Evolutionary conservation across 2,888 invertebrate species (phyloP), one percentile per base, ranked within the genome.

Genomic region (Torymus auratus): DNA sequence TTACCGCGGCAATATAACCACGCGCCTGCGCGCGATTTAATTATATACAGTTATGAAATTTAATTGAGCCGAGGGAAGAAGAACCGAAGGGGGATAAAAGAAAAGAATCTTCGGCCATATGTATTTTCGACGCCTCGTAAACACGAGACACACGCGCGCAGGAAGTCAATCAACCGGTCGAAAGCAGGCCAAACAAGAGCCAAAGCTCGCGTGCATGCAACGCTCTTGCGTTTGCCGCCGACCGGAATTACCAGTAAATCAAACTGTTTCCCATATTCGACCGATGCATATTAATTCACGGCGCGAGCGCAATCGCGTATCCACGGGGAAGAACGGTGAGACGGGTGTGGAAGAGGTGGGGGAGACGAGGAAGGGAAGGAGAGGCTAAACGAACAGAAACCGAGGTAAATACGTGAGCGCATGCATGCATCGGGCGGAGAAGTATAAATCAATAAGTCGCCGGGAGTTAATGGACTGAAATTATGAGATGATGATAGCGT

Each of bases 221-320:
- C 28, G 28, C 28, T 28, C 28, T 3, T 4, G 41, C 7, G 7
- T 41, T 0, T 0, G 1, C 7, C 52, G 53, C 15, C 28, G 58
- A 62, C 58, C 61, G 69, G 52, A 79, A 74, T 79, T 73, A 79
- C 58, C 73, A 69, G 72, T 69, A 62, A 79, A 79, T 74, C 67
- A 79, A 79, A 79, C 55, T 50, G 53, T 62, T 72, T 68, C 61
- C 41, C 73, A 56, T 62, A 68, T 74, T 70, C 64, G 50, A 3
- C 41, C 10, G 56, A 28, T 23, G 72, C 56, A 62, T 69, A 74
- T 79, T 74, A 58, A 74, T 69, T 68, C 73, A 1, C 14, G 2
- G 60, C 62, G 41, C 41, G 41, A 1, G 41, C 7, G 20, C 20
- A 2, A 20, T 65, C n/a, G 50, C 5, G 58, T 50, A 58, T 67